Percentiles rank a stretch among this genome's conserved stretches.
Evolutionary conservation across 2,113 vertebrate species (phyloP).

Genomic region (Bettongia penicillata): DNA sequence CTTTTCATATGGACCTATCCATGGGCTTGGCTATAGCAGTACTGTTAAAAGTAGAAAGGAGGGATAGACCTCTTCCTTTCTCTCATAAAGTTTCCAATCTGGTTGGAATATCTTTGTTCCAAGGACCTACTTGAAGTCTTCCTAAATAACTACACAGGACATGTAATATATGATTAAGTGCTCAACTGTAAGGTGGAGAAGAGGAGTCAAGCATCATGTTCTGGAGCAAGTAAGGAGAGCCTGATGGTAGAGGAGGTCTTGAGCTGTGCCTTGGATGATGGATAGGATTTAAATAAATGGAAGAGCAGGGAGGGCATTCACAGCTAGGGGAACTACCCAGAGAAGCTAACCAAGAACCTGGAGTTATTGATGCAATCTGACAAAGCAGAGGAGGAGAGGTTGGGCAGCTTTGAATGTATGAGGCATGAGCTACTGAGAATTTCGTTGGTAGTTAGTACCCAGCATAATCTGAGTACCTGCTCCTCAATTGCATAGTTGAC

Average conservation of each 20-base stretch:
- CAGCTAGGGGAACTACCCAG: neutral
- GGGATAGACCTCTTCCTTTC: neutral
- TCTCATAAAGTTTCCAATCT: neutral
- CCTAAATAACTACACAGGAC: neutral
- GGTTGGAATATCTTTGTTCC: neutral
- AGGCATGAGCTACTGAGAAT: neutral
- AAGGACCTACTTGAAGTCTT: neutral
- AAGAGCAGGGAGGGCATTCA: neutral
- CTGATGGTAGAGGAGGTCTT: neutral
- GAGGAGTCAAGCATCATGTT: neutral
- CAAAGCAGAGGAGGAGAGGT: neutral
- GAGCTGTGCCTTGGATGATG: neutral
- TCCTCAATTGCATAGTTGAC: neutral
- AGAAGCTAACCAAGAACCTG: neutral
- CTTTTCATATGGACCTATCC: neutral
- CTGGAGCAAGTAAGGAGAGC: neutral
- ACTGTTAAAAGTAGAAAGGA: neutral
- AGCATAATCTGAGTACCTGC: neutral
- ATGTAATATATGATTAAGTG: neutral
- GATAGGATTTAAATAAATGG: neutral
- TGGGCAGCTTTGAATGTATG: neutral
- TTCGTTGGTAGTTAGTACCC: neutral
- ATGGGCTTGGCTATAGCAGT: neutral
- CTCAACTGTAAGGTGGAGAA: neutral
- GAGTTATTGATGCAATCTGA: neutral